Conservation (phyloP, 2,113 vertebrate species). For the Kobus ellipsiprymnus region DNA sequence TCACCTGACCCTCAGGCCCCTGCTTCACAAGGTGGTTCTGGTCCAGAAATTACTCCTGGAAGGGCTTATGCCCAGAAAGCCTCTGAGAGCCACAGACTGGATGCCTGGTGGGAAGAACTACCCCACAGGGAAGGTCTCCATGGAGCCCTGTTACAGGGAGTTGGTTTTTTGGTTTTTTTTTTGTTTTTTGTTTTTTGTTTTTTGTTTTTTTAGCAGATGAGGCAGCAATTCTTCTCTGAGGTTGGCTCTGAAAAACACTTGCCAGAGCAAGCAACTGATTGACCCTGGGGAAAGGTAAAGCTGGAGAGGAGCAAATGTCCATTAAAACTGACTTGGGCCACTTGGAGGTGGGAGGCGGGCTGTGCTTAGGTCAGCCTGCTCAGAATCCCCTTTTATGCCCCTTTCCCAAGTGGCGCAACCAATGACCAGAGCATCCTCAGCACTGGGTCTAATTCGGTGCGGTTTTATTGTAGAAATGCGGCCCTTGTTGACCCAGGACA, state of each 20-base stretch:
- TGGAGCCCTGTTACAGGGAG: background rate
- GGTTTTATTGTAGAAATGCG: slow-evolving; percentile 49
- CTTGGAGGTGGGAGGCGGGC: rapidly evolving
- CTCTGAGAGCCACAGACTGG: background rate
- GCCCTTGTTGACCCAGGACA: background rate
- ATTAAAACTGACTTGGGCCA: background rate
- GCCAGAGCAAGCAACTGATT: background rate
- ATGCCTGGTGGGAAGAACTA: background rate
- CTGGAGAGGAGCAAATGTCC: background rate
- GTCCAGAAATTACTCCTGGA: background rate
- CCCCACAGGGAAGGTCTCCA: background rate
- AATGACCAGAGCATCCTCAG: background rate
- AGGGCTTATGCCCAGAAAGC: background rate
- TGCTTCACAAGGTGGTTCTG: background rate
- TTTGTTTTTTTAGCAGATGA: background rate
- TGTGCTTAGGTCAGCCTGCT: background rate
- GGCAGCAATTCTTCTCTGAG: background rate
- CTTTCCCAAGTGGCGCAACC: background rate
- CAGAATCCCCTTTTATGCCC: background rate
- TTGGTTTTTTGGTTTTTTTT: background rate
- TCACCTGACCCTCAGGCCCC: background rate
- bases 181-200: background rate
- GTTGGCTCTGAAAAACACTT: background rate
- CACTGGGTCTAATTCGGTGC: background rate
- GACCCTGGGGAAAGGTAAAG: background rate